Conservation (phyloP, 1,140 invertebrate genomes). For the Carposina sasakii region DNA sequence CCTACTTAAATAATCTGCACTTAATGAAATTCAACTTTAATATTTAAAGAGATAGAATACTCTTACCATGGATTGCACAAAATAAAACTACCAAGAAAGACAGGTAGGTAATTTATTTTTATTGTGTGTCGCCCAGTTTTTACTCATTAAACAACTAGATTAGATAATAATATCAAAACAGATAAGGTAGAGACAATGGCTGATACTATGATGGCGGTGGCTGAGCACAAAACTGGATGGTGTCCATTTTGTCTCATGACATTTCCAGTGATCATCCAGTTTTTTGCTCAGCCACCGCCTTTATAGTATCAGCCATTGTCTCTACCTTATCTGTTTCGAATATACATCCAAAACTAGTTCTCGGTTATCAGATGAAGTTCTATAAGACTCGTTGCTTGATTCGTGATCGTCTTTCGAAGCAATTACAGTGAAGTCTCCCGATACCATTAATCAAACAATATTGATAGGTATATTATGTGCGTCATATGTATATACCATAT, state of each 20-base stretch:
- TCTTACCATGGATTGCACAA: constrained; percentile 16
- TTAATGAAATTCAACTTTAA: too few species aligned
- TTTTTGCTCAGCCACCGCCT: too few species aligned
- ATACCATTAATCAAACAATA: constrained; percentile 69
- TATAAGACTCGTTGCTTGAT: constrained; percentile 61
- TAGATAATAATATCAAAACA: constrained; percentile 36
- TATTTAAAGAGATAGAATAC: too few species aligned
- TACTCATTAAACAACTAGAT: constrained; percentile 36
- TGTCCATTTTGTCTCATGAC: too few species aligned
- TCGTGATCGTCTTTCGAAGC: constrained; percentile 57
- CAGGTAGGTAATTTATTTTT: constrained; percentile 31
- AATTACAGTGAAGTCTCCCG: constrained; percentile 54
- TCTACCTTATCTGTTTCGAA: constrained; percentile 23
- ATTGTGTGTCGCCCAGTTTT: constrained; percentile 23
- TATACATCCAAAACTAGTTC: constrained; percentile 63
- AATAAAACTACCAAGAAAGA: too few species aligned
- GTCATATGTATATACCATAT: constrained; percentile 58
- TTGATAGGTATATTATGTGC: constrained; percentile 63
- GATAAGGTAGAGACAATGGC: constrained; percentile 15
- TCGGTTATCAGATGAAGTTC: constrained; percentile 64
- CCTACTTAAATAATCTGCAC: too few species aligned
- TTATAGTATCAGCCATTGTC: too few species aligned
- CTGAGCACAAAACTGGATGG: too few species aligned
- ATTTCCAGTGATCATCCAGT: too few species aligned
- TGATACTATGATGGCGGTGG: too few species aligned